phyloP scores from a whole-genome alignment of 2,797 vertebrate genomes.

The Tenualosa ilisha region DNA sequence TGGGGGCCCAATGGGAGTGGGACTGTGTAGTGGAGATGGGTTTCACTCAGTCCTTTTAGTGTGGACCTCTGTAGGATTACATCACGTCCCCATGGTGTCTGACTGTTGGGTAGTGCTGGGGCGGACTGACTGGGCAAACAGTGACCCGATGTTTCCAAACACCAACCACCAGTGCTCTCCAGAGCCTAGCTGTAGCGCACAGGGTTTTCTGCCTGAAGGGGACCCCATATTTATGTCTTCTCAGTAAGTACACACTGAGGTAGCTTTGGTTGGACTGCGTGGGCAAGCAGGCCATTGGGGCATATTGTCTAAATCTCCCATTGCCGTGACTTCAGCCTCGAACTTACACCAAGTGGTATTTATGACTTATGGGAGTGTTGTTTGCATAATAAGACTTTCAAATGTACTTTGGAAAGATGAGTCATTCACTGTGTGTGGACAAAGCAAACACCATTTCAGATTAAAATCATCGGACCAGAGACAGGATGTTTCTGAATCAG shows the following conservation, averaged over 20 bases:
- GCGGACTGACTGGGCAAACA: constrained; percentile 11
- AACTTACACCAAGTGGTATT: background rate
- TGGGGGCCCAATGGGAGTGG: background rate
- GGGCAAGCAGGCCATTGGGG: background rate
- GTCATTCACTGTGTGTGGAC: background rate
- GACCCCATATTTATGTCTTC: constrained; percentile 7
- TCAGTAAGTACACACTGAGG: background rate
- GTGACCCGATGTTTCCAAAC: constrained; percentile 17
- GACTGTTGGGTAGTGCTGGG: background rate
- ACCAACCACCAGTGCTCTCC: background rate
- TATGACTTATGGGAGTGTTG: background rate
- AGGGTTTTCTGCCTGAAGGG: background rate
- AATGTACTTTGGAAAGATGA: constrained; percentile 11
- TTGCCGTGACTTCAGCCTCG: background rate
- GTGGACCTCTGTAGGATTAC: background rate
- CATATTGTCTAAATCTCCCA: background rate
- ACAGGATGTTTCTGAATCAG: background rate
- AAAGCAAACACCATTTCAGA: background rate
- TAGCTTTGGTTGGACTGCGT: background rate
- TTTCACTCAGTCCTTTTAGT: background rate
- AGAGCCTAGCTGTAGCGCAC: background rate
- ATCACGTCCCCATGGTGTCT: background rate
- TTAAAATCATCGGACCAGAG: background rate
- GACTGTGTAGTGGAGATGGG: background rate
- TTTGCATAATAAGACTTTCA: background rate